Evolutionary conservation across 2,113 vertebrate species (phyloP).

Genomic region (Trichechus manatus): DNA sequence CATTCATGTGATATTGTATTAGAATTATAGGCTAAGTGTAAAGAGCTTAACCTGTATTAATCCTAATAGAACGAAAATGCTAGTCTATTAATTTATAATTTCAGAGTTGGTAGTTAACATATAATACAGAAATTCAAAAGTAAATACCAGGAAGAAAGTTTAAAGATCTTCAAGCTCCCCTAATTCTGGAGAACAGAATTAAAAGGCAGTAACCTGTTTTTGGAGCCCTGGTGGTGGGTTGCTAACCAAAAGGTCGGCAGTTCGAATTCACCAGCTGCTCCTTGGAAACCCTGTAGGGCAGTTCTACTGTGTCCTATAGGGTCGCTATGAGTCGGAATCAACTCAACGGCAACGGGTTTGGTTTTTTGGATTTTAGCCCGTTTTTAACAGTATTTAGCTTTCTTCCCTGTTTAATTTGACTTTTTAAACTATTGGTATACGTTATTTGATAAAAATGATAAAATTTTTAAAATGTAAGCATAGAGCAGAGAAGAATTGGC

Average conservation of each 20-base stretch:
- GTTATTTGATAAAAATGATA: not conserved
- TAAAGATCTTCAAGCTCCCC: not conserved
- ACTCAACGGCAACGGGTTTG: no score
- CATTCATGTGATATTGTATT: not conserved
- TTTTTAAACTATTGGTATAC: not conserved
- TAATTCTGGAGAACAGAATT: not conserved
- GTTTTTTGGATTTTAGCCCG: no score
- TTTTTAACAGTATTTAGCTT: not conserved
- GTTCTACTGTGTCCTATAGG: no score
- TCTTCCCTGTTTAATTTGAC: not conserved
- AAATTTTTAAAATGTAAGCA: not conserved
- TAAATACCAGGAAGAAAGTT: not conserved
- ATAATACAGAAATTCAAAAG: conserved; percentile 39
- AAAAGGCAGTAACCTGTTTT: not conserved
- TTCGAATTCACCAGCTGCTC: no score
- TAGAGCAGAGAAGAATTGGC: not conserved
- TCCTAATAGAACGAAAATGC: not conserved
- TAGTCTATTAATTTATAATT: not conserved
- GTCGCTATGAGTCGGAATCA: no score
- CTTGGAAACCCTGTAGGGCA: no score
- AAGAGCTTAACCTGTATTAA: not conserved
- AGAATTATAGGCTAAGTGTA: not conserved
- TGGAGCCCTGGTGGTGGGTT: no score
- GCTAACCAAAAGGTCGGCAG: no score
- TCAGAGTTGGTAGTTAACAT: conserved; percentile 4